A percentile compares a stretch with the other conserved stretches of the same genome.
phyloP scores from a whole-genome alignment of 2,888 invertebrate species.

The Muscina levida region DNA sequence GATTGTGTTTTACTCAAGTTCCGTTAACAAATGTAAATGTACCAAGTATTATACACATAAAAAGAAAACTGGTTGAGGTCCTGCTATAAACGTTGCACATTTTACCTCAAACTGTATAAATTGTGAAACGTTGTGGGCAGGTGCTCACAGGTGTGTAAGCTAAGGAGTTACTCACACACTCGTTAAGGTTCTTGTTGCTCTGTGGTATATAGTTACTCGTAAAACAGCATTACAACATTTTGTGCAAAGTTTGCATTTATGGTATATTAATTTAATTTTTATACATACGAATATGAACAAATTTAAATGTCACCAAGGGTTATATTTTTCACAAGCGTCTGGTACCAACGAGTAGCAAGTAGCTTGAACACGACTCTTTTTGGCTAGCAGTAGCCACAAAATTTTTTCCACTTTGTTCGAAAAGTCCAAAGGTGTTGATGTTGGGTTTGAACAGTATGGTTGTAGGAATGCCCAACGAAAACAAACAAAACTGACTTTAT shows the following conservation, averaged over 20 bases:
- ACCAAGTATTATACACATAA: conserved; percentile 46
- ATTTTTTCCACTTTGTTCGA: conserved; percentile 25
- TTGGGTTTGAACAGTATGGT: too few relatives aligned
- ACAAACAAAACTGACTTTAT: conserved; percentile 47
- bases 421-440: conserved; percentile 25
- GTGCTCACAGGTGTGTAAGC: too few relatives aligned
- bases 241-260: conserved; percentile 62
- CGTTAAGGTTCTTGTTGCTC: too few relatives aligned
- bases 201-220: too few relatives aligned
- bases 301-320: conserved; percentile 51
- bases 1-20: conserved; percentile 57
- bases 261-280: conserved; percentile 64
- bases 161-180: too few relatives aligned
- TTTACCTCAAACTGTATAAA: too few relatives aligned
- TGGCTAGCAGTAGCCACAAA: not conserved
- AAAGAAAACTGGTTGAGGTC: conserved; percentile 45
- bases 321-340: not conserved
- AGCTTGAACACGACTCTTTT: too few relatives aligned
- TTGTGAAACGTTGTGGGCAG: too few relatives aligned
- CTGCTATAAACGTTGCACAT: conserved; percentile 20
- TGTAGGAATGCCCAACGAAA: too few relatives aligned
- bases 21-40: conserved; percentile 33
- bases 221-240: conserved; percentile 36
- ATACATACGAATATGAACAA: conserved; percentile 39
- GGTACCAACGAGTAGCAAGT: too few relatives aligned